Evolutionary conservation across 2,888 invertebrate species (phyloP), one percentile per base, ranked within the genome.

Genomic region (Melolontha melolontha): DNA sequence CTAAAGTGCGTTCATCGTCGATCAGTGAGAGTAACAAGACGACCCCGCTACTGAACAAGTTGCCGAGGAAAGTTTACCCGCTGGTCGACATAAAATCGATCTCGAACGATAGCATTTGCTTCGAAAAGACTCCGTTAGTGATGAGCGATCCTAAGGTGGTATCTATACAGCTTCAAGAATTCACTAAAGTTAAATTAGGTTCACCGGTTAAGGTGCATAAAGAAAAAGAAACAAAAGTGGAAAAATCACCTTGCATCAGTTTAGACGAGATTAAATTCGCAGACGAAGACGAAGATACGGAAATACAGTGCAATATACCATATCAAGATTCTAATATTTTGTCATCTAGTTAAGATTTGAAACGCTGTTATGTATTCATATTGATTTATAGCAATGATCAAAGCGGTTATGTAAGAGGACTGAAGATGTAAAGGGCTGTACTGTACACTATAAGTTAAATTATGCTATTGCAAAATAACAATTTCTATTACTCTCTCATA

Each of bases 191-290:
- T n/a, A 74, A 71, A 39, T 41, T 74, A 44, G 75, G 72, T 12
- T 73, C 74, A 5, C 74, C 74, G 5, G 73, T 72, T 5, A 72
- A 67, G 41, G 75, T 76, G 41, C 79, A 79, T 44, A 78, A 85
- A 44, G 91, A 91, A 78, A 89, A 92, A 76, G 88, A 91, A 59
- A 90, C 88, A 0, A 87, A 85, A n/a, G 86, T 87, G 0, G 89
- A 90, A 75, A 92, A 92, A 78, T 89, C 89, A 0, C 89, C 89
- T 12, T 85, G 87, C 71, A 84, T 87, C 54, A 87, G 87, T 74
- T 83, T 89, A 64, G 87, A 87, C 63, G 91, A 91, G 73, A 88
- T 92, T 54, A 89, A 87, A 76, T 92, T 89, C 78, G 92, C 89
- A 6, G 89, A 88, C 0, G 88, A 88, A 1, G 82, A 82, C 17